Conservation (phyloP, 2,888 invertebrate genomes). For the Agrotis segetum region DNA sequence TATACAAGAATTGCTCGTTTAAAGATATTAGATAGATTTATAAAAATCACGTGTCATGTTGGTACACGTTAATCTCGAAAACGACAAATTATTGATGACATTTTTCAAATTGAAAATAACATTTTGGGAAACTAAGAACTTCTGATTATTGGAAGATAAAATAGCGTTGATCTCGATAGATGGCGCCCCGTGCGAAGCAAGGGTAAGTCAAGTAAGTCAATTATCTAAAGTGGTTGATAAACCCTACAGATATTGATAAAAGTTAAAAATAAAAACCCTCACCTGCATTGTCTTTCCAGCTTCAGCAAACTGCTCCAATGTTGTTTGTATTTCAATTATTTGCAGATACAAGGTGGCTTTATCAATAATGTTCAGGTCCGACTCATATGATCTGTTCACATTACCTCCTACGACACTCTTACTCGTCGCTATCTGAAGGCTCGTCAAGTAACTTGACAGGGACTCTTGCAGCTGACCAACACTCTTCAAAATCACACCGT, state of each 20-base stretch:
- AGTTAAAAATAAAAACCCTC: slow-evolving; percentile 27
- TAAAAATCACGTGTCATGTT: too few relatives aligned
- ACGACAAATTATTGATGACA: too few relatives aligned
- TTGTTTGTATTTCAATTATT: slow-evolving; percentile 94
- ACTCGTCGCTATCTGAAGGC: slow-evolving; percentile 92
- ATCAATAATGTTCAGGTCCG: slow-evolving; percentile 92
- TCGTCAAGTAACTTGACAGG: slow-evolving; percentile 94
- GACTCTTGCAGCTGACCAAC: slow-evolving; percentile 93
- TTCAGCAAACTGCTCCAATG: slow-evolving; percentile 93
- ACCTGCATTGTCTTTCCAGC: slow-evolving; percentile 96
- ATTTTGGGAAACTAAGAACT: too few relatives aligned
- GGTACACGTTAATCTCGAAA: too few relatives aligned
- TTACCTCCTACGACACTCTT: slow-evolving; percentile 74
- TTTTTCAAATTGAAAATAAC: too few relatives aligned
- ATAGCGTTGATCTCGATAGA: too few relatives aligned
- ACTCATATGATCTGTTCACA: slow-evolving; percentile 76
- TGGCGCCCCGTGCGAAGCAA: too few relatives aligned
- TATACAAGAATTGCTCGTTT: too few relatives aligned
- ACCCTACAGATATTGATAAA: too few relatives aligned
- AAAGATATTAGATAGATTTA: too few relatives aligned
- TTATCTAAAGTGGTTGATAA: background rate
- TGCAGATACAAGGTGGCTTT: slow-evolving; percentile 97
- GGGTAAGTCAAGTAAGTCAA: background rate
- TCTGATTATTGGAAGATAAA: too few relatives aligned
- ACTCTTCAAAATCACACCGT: slow-evolving; percentile 95